Percentiles rank a stretch among this genome's conserved stretches.
Evolutionary conservation across 23 tunicate species (phyloP).

Genomic region (Phallusia fumigata): DNA sequence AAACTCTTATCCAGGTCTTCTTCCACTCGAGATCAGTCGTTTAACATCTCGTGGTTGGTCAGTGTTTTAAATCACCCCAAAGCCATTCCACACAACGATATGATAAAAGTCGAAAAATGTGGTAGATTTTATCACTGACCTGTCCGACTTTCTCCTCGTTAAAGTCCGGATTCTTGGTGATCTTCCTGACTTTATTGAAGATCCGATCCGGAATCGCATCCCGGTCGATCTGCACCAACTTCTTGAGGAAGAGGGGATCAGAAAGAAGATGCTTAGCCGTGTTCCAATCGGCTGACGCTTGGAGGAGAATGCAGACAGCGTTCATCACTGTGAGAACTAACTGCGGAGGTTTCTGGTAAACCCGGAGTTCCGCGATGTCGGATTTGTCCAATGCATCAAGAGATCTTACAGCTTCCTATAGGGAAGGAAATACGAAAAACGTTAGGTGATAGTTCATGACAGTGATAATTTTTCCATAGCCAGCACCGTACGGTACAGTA

Average conservation of each 20-base stretch:
- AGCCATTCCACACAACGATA: too few relatives aligned
- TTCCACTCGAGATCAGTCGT: too few relatives aligned
- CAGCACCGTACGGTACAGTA: too few relatives aligned
- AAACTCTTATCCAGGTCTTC: too few relatives aligned
- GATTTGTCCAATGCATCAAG: constrained; percentile 90
- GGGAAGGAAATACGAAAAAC: too few relatives aligned
- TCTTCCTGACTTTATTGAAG: constrained; percentile 60
- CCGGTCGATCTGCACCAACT: constrained; percentile 70
- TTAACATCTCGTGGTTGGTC: too few relatives aligned
- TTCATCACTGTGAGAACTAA: constrained; percentile 89
- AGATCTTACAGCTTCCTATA: constrained; percentile 74
- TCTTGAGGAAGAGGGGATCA: constrained; percentile 75
- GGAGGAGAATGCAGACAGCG: constrained; percentile 85
- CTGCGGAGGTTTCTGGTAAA: constrained; percentile 80
- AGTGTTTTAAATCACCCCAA: too few relatives aligned
- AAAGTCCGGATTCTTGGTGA: constrained; percentile 74
- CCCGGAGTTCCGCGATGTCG: constrained; percentile 81
- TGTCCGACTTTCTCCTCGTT: constrained; percentile 63
- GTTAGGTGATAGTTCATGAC: too few relatives aligned
- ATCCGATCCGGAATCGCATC: constrained; percentile 75
- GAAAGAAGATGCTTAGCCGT: constrained; percentile 70
- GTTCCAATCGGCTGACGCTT: constrained; percentile 64
- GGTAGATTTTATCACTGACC: constrained; percentile 33
- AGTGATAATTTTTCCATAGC: too few relatives aligned
- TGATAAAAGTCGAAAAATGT: too few relatives aligned